Evolutionary conservation across 2,888 invertebrate genomes (phyloP).

Genomic region (Argyresthia albistria): DNA sequence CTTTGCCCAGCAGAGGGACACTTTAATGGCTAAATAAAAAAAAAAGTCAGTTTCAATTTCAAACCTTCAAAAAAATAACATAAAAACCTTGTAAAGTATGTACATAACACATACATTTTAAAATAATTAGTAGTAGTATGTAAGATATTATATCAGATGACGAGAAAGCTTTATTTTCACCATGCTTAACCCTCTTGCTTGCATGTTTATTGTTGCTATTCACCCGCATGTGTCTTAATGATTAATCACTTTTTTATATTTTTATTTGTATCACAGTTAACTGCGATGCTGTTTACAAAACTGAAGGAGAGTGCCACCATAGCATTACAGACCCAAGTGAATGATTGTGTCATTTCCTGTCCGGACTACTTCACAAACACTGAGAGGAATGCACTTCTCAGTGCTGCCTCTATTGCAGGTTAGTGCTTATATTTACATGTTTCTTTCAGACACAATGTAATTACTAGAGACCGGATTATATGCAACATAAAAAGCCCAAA

Average conservation of each 20-base stretch:
- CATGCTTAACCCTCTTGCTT: too few relatives aligned
- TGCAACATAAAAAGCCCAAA: too few relatives aligned
- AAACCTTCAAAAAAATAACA: too few relatives aligned
- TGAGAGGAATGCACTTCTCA: slow-evolving; percentile 91
- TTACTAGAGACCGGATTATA: too few relatives aligned
- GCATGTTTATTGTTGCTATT: not conserved
- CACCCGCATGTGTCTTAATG: not conserved
- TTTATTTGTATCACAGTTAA: slow-evolving; percentile 64
- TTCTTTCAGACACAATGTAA: not conserved
- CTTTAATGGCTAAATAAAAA: too few relatives aligned
- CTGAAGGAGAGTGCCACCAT: slow-evolving; percentile 91
- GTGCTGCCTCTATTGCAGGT: slow-evolving; percentile 93
- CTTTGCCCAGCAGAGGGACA: too few relatives aligned
- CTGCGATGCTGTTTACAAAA: slow-evolving; percentile 97
- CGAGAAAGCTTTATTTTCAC: too few relatives aligned
- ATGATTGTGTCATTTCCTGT: slow-evolving; percentile 94
- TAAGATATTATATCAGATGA: too few relatives aligned
- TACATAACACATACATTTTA: too few relatives aligned
- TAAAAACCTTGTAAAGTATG: too few relatives aligned
- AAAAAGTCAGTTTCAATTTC: too few relatives aligned
- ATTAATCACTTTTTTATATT: not conserved
- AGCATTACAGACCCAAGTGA: slow-evolving; percentile 91
- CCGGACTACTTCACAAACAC: slow-evolving; percentile 96
- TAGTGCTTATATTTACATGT: slow-evolving; percentile 16
- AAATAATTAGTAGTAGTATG: too few relatives aligned